phyloP scores from a whole-genome alignment of 2,888 invertebrate genomes.

The Idaea aversata region DNA sequence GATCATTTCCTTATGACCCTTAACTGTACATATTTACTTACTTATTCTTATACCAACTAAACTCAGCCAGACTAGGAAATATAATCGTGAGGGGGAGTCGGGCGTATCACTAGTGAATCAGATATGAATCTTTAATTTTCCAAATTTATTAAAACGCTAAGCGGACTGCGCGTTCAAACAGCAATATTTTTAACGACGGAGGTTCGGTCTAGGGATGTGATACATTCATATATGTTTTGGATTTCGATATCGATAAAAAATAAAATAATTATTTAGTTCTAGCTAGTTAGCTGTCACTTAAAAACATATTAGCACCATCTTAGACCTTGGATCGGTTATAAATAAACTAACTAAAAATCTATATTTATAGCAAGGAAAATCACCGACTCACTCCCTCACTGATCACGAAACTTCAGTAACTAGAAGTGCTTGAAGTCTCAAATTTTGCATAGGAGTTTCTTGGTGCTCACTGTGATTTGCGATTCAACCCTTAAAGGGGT shows the following conservation, averaged over 20 bases:
- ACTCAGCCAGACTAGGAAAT: slow-evolving; percentile 4
- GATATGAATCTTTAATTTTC: slow-evolving; percentile 80
- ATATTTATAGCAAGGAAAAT: too few species aligned
- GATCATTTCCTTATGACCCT: too few species aligned
- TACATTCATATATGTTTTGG: neutral
- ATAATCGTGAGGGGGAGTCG: slow-evolving; percentile 33
- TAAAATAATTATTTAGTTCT: neutral
- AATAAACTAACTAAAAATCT: too few species aligned
- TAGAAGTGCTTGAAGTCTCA: too few species aligned
- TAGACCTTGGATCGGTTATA: too few species aligned
- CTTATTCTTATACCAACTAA: neutral
- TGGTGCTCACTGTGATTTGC: too few species aligned
- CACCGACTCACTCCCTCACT: too few species aligned
- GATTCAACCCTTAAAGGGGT: too few species aligned
- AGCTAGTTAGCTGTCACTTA: too few species aligned
- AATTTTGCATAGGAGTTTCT: too few species aligned
- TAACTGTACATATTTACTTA: neutral
- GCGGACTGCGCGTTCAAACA: slow-evolving; percentile 77
- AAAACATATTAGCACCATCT: too few species aligned
- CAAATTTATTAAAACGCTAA: slow-evolving; percentile 80
- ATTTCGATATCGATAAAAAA: slow-evolving; percentile 32
- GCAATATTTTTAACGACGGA: slow-evolving; percentile 78
- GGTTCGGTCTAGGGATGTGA: slow-evolving; percentile 57
- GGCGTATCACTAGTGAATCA: slow-evolving; percentile 64
- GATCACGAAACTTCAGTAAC: too few species aligned